Conservation (phyloP, 2,113 vertebrate genomes). For the Hyaena hyaena region DNA sequence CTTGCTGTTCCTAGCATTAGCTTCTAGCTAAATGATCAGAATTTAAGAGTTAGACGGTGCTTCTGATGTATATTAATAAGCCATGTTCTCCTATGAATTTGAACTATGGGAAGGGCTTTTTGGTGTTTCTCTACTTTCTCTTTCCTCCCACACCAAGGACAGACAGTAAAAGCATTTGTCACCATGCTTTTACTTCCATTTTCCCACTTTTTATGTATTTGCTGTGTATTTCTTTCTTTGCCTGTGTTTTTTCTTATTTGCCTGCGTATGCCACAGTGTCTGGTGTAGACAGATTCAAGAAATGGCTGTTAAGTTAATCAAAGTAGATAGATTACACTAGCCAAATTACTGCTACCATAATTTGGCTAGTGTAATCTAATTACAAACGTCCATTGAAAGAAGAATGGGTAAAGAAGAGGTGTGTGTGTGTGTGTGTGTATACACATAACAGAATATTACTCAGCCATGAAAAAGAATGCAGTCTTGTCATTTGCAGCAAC, state of each 20-base stretch:
- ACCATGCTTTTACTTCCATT: background rate
- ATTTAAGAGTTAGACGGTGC: background rate
- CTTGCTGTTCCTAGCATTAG: constrained; percentile 15
- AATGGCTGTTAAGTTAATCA: background rate
- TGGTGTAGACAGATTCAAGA: background rate
- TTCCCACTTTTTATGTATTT: background rate
- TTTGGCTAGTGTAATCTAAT: no score
- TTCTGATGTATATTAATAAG: constrained; percentile 4
- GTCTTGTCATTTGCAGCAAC: background rate
- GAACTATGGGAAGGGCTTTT: background rate
- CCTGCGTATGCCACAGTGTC: background rate
- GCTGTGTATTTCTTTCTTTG: background rate
- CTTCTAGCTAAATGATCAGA: constrained; percentile 14
- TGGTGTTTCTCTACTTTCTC: background rate
- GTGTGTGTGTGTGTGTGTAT: no score
- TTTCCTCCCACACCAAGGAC: background rate
- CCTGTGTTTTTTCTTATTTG: background rate
- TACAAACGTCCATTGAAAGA: background rate
- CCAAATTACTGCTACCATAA: no score
- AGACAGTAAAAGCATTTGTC: background rate
- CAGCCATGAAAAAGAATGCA: background rate
- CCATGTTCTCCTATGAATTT: background rate
- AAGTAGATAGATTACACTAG: background rate
- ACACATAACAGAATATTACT: background rate
- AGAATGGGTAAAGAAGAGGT: background rate